A percentile compares a stretch with the other conserved stretches of the same genome.
Evolutionary conservation across 2,888 invertebrate species (phyloP).

Genomic region (Rotaria sp.): DNA sequence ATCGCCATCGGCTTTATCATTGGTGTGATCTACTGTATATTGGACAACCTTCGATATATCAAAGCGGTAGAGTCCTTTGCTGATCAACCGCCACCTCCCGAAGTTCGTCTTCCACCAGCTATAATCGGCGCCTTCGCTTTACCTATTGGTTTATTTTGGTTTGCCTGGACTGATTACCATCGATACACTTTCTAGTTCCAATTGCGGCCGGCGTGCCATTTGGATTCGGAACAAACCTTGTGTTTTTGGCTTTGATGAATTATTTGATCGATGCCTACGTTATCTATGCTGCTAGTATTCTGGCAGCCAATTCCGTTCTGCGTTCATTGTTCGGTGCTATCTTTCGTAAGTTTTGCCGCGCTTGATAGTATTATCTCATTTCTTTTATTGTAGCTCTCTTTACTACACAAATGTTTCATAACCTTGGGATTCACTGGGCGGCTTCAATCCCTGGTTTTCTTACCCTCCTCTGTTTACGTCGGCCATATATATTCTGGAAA

Average conservation of each 20-base stretch:
- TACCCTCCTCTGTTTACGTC: not conserved
- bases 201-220: not conserved
- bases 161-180: not conserved
- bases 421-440: not conserved
- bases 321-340: not conserved
- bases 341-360: not conserved
- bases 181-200: not conserved
- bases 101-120: not conserved
- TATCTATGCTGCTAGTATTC: not conserved
- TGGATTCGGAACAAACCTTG: not conserved
- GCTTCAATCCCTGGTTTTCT: not conserved
- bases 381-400: not conserved
- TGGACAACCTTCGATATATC: not conserved
- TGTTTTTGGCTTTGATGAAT: not conserved
- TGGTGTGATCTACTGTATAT: not conserved
- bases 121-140: not conserved
- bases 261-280: not conserved
- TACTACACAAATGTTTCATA: not conserved
- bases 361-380: not conserved
- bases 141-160: not conserved
- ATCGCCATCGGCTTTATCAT: not conserved
- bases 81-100: not conserved
- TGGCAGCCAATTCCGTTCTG: not conserved
- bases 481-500: not conserved
- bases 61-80: not conserved